A percentile compares a stretch with the other conserved stretches of the same genome.
Evolutionary conservation across 2,113 vertebrate genomes (phyloP).

Genomic region (Proterorhinus semilunaris): DNA sequence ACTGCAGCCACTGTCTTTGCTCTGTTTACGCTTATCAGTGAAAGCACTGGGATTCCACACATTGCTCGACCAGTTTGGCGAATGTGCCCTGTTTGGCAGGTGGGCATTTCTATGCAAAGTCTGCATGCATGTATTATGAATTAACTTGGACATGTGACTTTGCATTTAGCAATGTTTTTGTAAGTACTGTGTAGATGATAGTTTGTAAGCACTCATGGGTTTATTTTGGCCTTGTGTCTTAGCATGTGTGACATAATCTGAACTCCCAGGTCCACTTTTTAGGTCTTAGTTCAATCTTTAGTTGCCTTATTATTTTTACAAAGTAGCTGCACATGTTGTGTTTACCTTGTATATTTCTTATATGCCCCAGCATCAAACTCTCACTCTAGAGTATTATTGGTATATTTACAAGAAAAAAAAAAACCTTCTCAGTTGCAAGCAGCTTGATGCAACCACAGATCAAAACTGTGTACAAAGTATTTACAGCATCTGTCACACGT

Average conservation of each 20-base stretch:
- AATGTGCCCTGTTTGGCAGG: constrained; percentile 39
- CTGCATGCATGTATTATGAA: constrained; percentile 8
- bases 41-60: constrained; percentile 58
- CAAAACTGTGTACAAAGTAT: not conserved
- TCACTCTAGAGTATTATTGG: not conserved
- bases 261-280: not conserved
- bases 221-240: not conserved
- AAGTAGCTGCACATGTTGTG: not conserved
- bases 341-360: not conserved
- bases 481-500: not conserved
- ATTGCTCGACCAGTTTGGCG: constrained; percentile 40
- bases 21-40: constrained; percentile 63
- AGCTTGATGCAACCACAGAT: constrained; percentile 21
- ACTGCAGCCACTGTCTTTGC: constrained; percentile 21
- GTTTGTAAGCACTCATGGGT: not conserved
- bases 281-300: not conserved
- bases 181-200: not conserved
- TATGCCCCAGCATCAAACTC: not conserved
- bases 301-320: not conserved
- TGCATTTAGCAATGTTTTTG: not conserved
- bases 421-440: not conserved
- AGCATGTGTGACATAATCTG: constrained; percentile 3
- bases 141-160: not conserved
- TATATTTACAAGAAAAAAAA: not conserved
- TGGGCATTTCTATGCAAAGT: constrained; percentile 52